Percentiles rank a stretch among this genome's conserved stretches.
Evolutionary conservation across 2,797 vertebrate genomes (phyloP).

Genomic region (Thunnus albacares): DNA sequence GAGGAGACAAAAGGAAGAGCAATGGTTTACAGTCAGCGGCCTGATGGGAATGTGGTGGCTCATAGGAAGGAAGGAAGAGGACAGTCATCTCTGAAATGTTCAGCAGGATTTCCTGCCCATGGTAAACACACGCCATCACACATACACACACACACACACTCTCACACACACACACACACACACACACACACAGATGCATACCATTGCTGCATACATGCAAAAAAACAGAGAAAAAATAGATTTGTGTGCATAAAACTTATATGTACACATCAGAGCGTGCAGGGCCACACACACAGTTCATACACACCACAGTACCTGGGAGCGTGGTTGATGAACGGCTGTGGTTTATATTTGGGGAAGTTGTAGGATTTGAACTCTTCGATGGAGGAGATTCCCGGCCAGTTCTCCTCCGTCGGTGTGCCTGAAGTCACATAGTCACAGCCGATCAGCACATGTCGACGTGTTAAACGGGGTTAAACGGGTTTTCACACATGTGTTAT

Average conservation of each 20-base stretch:
- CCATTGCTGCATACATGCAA: constrained; percentile 1
- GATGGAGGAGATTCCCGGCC: constrained; percentile 95
- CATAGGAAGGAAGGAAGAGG: constrained; percentile 80
- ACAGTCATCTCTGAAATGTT: constrained; percentile 69
- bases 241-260: constrained; percentile 7
- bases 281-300: not conserved
- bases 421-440: constrained; percentile 79
- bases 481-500: not conserved
- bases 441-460: not conserved
- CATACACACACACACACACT: not conserved
- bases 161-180: not conserved
- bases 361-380: constrained; percentile 99
- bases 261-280: not conserved
- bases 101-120: constrained; percentile 83
- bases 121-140: not conserved
- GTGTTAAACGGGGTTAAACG: not conserved
- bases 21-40: constrained; percentile 52
- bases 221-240: not conserved
- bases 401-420: constrained; percentile 96
- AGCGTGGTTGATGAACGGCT: constrained; percentile 96
- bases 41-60: constrained; percentile 67
- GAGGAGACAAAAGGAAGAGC: constrained; percentile 54
- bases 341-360: constrained; percentile 97
- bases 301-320: constrained; percentile 88
- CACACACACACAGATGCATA: not conserved